Evolutionary conservation across 2,888 invertebrate genomes (phyloP), one percentile per base, ranked within the genome.

Genomic region (Pseudococcus jackbeardsleyi): DNA sequence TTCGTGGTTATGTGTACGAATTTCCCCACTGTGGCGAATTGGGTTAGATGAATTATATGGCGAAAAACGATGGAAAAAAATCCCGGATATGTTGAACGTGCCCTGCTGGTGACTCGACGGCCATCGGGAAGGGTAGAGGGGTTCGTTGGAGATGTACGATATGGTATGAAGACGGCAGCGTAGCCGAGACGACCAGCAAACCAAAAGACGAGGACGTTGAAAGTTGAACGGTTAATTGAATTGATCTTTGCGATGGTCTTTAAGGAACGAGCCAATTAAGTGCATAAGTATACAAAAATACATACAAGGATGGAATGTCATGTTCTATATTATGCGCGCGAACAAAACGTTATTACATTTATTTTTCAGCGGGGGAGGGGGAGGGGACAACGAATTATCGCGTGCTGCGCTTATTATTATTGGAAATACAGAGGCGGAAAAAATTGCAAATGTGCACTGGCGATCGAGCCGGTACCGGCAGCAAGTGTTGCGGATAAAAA

Each of bases 181-280:
- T 11, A 11, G 59, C 1, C 54, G 54, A 54, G 54, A 54, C 54
- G 17, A 54, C 11, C 54, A 17, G 15, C 59, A 59, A 59, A n/a
- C 59, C 6, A n/a, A n/a, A 59, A 12, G 68, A 64, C 68, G 68
- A 72, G 33, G 15, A 22, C 33, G 68, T 72, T 72, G 8, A 72
- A 72, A 72, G 79, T 79, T 42, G 26, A 79, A 42, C 26, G 79
- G 79, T 79, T 79, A 79, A 79, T 79, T 79, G 42, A 79, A 79
- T n/a, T 19, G 39, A 42, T 79, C 79, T 79, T 79, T 72, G 12
- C 68, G 68, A 79, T 42, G 42, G 79, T 79, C 79, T 42, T 26
- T 19, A 7, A 42, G 46, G 42, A 79, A 79, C 79, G 42, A 79
- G 79, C 79, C 79, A 79, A 79, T 79, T 79, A 79, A 39, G 33